phyloP scores from a whole-genome alignment of 64 coral and sea anemone species.

The Pachyseris speciosa region DNA sequence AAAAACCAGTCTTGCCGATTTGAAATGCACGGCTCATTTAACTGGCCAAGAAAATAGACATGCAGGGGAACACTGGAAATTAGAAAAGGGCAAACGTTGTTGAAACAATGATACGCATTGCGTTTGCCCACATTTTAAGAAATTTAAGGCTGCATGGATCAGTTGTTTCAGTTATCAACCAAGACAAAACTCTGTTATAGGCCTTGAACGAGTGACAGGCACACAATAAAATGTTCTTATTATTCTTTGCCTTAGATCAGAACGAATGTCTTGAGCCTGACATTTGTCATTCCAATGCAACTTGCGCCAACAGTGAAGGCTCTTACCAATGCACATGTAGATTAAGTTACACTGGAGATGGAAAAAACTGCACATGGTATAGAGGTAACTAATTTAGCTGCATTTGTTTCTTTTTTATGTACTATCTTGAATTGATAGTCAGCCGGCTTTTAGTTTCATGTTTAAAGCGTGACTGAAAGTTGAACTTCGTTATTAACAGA shows the following conservation, averaged over 20 bases:
- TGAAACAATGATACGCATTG: too few species aligned
- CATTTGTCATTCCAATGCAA: slow-evolving; percentile 81
- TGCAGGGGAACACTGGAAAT: too few species aligned
- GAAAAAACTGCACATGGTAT: slow-evolving; percentile 80
- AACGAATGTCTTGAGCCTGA: slow-evolving; percentile 68
- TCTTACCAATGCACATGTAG: slow-evolving; percentile 91
- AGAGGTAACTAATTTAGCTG: slow-evolving; percentile 32
- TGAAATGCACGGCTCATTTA: too few species aligned
- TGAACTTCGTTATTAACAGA: slow-evolving; percentile 21
- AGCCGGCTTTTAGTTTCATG: neutral
- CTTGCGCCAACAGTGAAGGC: slow-evolving; percentile 78
- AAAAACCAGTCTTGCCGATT: too few species aligned
- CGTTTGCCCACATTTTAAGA: too few species aligned
- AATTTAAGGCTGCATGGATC: too few species aligned
- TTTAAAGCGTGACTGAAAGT: neutral
- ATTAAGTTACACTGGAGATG: slow-evolving; percentile 86
- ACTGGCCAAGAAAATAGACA: too few species aligned
- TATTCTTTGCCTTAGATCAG: slow-evolving; percentile 41
- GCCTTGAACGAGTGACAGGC: too few species aligned
- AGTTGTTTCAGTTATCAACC: too few species aligned
- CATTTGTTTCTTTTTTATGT: neutral
- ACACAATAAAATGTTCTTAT: neutral
- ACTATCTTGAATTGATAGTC: neutral
- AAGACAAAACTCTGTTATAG: too few species aligned
- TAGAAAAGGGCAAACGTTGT: too few species aligned